Conservation (phyloP, 1,140 invertebrate genomes). For the Oryctes rhinoceros region DNA sequence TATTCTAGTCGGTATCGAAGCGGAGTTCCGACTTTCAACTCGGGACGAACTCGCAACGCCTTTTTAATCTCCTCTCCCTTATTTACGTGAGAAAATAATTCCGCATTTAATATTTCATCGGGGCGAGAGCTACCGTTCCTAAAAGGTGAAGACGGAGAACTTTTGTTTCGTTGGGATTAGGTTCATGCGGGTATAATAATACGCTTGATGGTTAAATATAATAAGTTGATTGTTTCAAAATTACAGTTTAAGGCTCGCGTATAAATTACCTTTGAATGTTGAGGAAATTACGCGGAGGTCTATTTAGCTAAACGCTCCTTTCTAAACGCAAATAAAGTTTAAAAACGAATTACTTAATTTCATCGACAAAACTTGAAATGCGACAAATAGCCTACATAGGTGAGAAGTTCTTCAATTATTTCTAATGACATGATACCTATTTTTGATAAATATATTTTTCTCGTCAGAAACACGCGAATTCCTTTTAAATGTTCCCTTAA, state of each 20-base stretch:
- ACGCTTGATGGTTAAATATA: conserved; percentile 1
- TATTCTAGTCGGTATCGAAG: neutral
- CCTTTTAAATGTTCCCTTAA: no score
- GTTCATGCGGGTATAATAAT: conserved; percentile 2
- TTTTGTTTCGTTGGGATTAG: conserved; percentile 21
- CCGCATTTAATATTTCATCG: conserved; percentile 6
- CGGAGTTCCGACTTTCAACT: conserved; percentile 24
- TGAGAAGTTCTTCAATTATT: no score
- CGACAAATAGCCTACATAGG: no score
- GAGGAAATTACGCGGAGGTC: no score
- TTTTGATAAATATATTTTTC: no score
- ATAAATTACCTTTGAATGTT: neutral
- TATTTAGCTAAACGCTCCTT: no score
- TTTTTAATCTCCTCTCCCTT: conserved; percentile 26
- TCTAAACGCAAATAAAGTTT: no score
- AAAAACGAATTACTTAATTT: no score
- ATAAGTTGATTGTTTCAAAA: conserved; percentile 15
- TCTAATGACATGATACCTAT: no score
- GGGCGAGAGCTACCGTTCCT: neutral
- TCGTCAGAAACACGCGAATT: no score
- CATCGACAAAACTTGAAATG: no score
- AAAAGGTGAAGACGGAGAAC: neutral
- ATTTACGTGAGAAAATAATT: conserved; percentile 19
- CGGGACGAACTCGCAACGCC: neutral
- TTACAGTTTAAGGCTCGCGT: neutral